Percentiles rank a stretch among this genome's conserved stretches.
phyloP scores from a whole-genome alignment of 2,113 vertebrate genomes.

The Lophius piscatorius region DNA sequence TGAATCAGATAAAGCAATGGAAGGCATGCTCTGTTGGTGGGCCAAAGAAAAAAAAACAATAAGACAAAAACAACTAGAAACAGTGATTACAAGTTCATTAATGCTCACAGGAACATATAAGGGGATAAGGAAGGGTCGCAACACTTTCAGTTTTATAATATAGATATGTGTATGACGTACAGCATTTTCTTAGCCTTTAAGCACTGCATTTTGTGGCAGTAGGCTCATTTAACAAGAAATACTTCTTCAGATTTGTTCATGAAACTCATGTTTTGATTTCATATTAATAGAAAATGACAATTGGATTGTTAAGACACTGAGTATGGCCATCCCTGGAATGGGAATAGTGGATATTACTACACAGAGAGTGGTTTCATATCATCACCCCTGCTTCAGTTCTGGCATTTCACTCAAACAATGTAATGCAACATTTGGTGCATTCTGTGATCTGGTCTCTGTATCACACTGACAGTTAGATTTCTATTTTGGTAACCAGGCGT shows the following conservation, averaged over 20 bases:
- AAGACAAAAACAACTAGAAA: not conserved
- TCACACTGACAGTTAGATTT: constrained; percentile 76
- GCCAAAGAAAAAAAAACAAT: not conserved
- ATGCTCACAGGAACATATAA: not conserved
- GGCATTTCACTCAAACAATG: not conserved
- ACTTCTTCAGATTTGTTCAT: not conserved
- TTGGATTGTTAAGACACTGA: not conserved
- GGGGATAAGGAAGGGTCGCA: too few species aligned
- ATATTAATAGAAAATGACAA: too few species aligned
- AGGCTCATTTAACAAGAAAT: not conserved
- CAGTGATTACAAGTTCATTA: too few species aligned
- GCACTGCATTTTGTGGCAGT: not conserved
- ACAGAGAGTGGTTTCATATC: too few species aligned
- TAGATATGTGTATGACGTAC: too few species aligned
- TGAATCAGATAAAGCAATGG: too few species aligned
- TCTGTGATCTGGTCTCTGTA: too few species aligned
- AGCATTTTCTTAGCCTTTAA: too few species aligned
- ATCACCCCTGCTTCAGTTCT: not conserved
- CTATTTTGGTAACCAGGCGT: constrained; percentile 85
- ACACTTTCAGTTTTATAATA: too few species aligned
- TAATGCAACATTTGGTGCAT: too few species aligned
- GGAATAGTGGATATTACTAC: not conserved
- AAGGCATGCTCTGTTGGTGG: constrained; percentile 18
- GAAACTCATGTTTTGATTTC: not conserved
- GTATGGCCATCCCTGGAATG: not conserved